Evolutionary conservation across 2,113 vertebrate species (phyloP), one percentile per base, ranked within the genome.

Genomic region (Lonchura striata): DNA sequence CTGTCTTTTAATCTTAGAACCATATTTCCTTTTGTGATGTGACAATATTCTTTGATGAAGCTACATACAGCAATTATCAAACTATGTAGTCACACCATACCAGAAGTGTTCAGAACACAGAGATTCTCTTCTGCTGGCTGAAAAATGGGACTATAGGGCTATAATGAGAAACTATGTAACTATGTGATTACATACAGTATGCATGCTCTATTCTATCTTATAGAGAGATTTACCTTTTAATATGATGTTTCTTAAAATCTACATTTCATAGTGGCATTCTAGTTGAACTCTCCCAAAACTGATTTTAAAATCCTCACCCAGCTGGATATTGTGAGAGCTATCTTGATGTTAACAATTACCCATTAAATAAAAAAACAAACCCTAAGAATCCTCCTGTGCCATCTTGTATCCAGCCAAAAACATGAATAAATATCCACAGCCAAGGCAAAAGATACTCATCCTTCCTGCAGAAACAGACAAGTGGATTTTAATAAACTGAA

Each of bases 21-120:
- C 3, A 0, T 42, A 19, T 63, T 84, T 82, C 42, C 76, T 84
- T n/a, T 75, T 86, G 68, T 59, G 78, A 86, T 76, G 61, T 15
- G 28, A 88, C 82, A 86, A 42, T 68, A 47, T 92, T 92, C 52
- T 89, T 23, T 81, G 82, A 86, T 86, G 54, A 94, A 95, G 72
- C 41, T 42, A 74, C 47, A 39, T 24, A 37, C 10, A 79, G 63
- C 54, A 86, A 28, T 72, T 89, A 78, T 30, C 74, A 54, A 80
- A 89, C 53, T 49, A 17, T 11, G 74, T 7, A 54, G 69, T 84
- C 64, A 87, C 64, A 66, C 60, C 65, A 79, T 8, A 54, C 33
- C 53, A 76, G 47, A 90, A 90, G 50, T 3, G 11, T 60, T 74
- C 80, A 81, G 75, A 79, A 85, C 61, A 86, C 22, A 35, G 46